A percentile compares a stretch with the other conserved stretches of the same genome.
Conservation (phyloP, 2,113 vertebrate species). For the Gadus chalcogrammus region DNA sequence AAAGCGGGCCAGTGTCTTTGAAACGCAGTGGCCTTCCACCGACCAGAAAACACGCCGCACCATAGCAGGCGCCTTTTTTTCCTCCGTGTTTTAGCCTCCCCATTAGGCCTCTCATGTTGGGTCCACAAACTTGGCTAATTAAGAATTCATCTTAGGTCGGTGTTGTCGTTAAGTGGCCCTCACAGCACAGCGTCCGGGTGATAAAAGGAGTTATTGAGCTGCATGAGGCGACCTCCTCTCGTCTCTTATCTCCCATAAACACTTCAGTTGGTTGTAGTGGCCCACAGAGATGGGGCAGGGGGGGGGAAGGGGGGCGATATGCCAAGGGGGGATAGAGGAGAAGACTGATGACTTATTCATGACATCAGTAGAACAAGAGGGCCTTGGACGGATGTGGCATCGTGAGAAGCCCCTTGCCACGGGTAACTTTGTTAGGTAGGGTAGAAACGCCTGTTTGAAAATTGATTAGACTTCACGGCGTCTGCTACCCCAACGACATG, state of each 20-base stretch:
- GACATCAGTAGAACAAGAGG: conserved; percentile 46
- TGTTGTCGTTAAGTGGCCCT: conserved; percentile 56
- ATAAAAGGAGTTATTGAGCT: conserved; percentile 72
- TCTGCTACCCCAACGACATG: no score
- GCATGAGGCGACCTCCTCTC: conserved; percentile 50
- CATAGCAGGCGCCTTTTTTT: conserved; percentile 35
- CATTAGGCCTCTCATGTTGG: conserved; percentile 46
- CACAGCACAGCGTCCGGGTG: conserved; percentile 44
- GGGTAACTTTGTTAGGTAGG: conserved; percentile 22
- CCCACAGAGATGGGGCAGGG: conserved; percentile 39
- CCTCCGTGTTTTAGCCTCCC: conserved; percentile 39
- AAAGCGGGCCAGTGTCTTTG: no score
- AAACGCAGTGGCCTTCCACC: no score
- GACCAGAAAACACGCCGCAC: no score
- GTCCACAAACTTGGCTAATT: conserved; percentile 70
- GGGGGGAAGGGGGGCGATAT: conserved; percentile 31
- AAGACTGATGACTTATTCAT: conserved; percentile 70
- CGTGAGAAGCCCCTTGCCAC: conserved; percentile 22
- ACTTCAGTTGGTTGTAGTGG: conserved; percentile 70
- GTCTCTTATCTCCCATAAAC: conserved; percentile 74
- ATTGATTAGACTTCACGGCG: conserved; percentile 31
- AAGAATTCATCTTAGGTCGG: conserved; percentile 66
- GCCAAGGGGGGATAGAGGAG: conserved; percentile 48
- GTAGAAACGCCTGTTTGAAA: conserved; percentile 31
- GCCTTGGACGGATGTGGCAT: conserved; percentile 50